A percentile compares a stretch with the other conserved stretches of the same genome.
phyloP scores from a whole-genome alignment of 1,140 invertebrate genomes.

The Apis dorsata region DNA sequence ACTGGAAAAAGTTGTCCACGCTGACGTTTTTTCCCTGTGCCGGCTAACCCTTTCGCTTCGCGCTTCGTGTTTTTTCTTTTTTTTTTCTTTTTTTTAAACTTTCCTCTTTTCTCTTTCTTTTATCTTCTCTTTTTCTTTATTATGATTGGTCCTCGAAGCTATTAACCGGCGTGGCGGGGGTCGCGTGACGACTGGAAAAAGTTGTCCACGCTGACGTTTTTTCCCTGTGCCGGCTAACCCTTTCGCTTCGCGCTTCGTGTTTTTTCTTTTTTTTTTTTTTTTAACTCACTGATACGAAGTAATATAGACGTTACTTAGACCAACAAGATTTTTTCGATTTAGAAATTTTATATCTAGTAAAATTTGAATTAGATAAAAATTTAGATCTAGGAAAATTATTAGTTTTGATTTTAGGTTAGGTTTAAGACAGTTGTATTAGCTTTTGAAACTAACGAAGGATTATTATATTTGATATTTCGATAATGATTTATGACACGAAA shows the following conservation, averaged over 20 bases:
- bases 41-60: no score
- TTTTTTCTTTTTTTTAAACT: neutral
- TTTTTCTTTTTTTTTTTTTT: neutral
- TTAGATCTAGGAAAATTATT: no score
- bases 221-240: neutral
- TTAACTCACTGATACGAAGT: neutral
- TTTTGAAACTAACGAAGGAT: no score
- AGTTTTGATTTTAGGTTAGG: no score
- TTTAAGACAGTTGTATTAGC: no score
- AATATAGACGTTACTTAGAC: neutral
- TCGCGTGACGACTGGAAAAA: slow-evolving; percentile 3
- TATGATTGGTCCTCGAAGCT: slow-evolving; percentile 33
- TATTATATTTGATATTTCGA: no score
- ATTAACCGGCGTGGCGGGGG: neutral
- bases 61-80: neutral
- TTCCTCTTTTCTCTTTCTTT: no score
- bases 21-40: neutral
- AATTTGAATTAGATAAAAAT: no score
- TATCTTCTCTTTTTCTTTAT: slow-evolving; percentile 22
- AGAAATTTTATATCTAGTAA: neutral
- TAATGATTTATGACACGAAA: no score
- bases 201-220: no score
- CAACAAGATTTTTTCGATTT: neutral
- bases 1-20: neutral
- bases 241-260: neutral